Evolutionary conservation across 2,888 invertebrate species (phyloP).

Genomic region (Tridacna gigas): DNA sequence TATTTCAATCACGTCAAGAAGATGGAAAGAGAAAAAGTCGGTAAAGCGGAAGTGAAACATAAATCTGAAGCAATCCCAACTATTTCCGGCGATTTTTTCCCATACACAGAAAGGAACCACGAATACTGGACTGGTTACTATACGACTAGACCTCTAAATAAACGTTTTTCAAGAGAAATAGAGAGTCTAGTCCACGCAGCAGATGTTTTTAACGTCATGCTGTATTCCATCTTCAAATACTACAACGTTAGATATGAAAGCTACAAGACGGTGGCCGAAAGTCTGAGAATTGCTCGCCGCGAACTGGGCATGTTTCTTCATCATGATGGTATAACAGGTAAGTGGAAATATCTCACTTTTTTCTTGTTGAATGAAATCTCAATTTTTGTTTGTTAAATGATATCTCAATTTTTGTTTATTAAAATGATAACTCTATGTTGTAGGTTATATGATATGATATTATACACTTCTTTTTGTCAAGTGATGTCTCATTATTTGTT

Average conservation of each 20-base stretch:
- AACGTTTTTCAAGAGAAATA: conserved; percentile 87
- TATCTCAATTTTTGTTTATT: too few relatives aligned
- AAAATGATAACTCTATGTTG: too few relatives aligned
- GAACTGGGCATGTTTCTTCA: conserved; percentile 98
- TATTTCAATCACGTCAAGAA: conserved; percentile 91
- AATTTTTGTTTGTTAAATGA: too few relatives aligned
- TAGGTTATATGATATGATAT: too few relatives aligned
- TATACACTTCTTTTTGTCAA: too few relatives aligned
- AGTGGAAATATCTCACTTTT: conserved; percentile 65
- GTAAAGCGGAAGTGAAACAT: conserved; percentile 82
- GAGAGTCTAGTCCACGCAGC: conserved; percentile 81
- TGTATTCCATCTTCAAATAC: conserved; percentile 62
- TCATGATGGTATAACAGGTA: conserved; percentile 96
- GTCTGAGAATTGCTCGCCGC: conserved; percentile 84
- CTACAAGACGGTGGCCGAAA: conserved; percentile 16
- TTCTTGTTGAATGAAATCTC: too few relatives aligned
- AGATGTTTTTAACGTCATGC: conserved; percentile 80
- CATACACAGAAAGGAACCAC: conserved; percentile 93
- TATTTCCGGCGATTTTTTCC: conserved; percentile 97
- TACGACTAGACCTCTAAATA: conserved; percentile 92
- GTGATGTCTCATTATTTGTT: too few relatives aligned
- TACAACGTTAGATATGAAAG: conserved; percentile 36
- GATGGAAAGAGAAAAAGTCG: conserved; percentile 33
- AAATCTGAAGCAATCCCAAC: conserved; percentile 87
- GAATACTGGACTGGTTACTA: conserved; percentile 99